Conservation (phyloP, 2,888 invertebrate species). For the Cantharis flavilabris region DNA sequence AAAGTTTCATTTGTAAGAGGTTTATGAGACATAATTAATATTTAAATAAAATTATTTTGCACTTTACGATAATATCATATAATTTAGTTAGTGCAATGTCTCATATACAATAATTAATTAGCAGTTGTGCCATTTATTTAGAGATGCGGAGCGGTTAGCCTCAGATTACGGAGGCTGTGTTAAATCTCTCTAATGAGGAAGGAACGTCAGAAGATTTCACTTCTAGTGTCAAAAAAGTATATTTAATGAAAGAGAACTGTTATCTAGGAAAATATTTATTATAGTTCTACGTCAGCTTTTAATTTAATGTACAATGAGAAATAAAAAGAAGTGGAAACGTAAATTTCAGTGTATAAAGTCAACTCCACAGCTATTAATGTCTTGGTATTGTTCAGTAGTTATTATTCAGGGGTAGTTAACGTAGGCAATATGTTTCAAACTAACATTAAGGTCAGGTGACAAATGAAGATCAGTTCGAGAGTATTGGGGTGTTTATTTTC, state of each 20-base stretch:
- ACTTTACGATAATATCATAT: conserved; percentile 22
- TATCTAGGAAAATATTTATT: background rate
- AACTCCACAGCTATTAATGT: conserved; percentile 21
- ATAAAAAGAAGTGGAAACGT: background rate
- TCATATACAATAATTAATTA: conserved; percentile 33
- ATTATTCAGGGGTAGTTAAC: conserved; percentile 7
- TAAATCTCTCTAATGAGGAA: conserved; percentile 35
- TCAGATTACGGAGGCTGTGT: conserved; percentile 29
- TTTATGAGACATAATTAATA: background rate
- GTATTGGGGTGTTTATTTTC: conserved; percentile 10
- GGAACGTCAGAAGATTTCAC: conserved; percentile 32
- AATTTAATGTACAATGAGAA: background rate
- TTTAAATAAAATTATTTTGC: background rate
- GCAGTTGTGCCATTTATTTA: conserved; percentile 29
- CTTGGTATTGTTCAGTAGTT: conserved; percentile 20
- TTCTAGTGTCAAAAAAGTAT: conserved; percentile 29
- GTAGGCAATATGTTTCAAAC: conserved; percentile 35
- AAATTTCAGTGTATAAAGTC: background rate
- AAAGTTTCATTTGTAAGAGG: background rate
- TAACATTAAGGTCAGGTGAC: conserved; percentile 36
- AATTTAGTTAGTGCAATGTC: conserved; percentile 23
- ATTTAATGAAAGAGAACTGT: conserved; percentile 24
- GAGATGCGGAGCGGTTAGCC: conserved; percentile 29
- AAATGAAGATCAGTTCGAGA: conserved; percentile 35
- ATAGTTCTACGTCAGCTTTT: background rate